Base-by-base conservation (phyloP, 2,888 invertebrate genomes). In the Scrobipalpa costella region DNA sequence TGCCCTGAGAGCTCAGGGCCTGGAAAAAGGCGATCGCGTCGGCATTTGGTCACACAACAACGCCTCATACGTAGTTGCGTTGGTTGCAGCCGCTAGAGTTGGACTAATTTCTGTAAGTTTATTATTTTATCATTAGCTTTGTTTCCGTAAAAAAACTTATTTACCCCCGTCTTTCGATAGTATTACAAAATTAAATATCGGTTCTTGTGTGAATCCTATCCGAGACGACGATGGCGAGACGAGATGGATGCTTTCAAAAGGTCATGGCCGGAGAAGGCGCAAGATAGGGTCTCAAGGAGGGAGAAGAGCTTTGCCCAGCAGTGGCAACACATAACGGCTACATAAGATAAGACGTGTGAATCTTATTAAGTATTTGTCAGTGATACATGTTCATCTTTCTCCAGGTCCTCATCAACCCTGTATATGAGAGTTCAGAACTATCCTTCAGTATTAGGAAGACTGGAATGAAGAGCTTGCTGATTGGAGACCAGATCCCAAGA, bases 31-130 rank as follows among this genome's bases (percentile, higher is more conserved):
- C 0, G 97, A 98, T 76, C 85, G 96, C 5, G 76, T 98, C 0
- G 98, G 96, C 0, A 86, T 98, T 19, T 97, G 96, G 96, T 94
- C 95, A 0, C 96, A 97, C 27, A 98, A 97, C 85, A 88, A 92
- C 47, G 82, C 93, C 1, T 95, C 96, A 72, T 98, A 97, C 97
- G 90, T 95, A 21, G 78, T 97, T 0, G 86, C 94, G 0, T 88
- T 94, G 68, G 86, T 95, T 66, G 97, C 96, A 0, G 94, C 95
- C 0, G 94, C 95, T 0, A 93, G 96, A 72, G 94, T 94, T 11
- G 98, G 98, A 0, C 85, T 96, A 0, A 93, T 97, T 68, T 84
- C 95, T 81, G 96, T 96, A 81, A 73, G 76, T 71, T 11, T 47
- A 27, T 27, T 27, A 27, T 27, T 27, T 3, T 27, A 3, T 27